Percentiles rank a stretch among this genome's conserved stretches.
Evolutionary conservation across 2,797 vertebrate species (phyloP).

Genomic region (Rhincodon typus): DNA sequence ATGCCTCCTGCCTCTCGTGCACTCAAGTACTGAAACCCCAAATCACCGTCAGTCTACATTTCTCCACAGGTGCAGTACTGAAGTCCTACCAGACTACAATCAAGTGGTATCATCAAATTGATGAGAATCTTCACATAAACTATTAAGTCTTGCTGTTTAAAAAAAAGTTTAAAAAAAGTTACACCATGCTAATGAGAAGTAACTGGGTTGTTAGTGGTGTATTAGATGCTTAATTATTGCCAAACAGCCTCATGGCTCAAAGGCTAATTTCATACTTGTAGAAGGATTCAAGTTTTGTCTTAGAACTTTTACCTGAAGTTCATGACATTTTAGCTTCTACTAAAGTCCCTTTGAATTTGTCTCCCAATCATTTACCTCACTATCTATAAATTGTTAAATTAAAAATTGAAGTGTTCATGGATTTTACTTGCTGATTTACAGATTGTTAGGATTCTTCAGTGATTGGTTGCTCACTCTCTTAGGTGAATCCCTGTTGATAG

Average conservation of each 20-base stretch:
- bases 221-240: not conserved
- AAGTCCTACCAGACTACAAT: no score
- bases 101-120: no score
- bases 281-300: not conserved
- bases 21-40: no score
- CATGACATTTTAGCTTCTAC: not conserved
- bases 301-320: not conserved
- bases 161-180: not conserved
- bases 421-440: not conserved
- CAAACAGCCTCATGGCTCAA: not conserved
- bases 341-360: not conserved
- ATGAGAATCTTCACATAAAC: not conserved
- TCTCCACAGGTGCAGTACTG: no score
- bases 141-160: not conserved
- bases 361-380: not conserved
- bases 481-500: not conserved
- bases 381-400: not conserved
- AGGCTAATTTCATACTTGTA: not conserved
- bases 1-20: no score
- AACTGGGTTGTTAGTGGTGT: not conserved
- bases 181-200: not conserved
- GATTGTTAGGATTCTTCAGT: not conserved
- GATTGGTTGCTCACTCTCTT: not conserved
- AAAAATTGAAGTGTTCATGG: not conserved
- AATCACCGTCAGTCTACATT: no score